A percentile compares a stretch with the other conserved stretches of the same genome.
These are phyloP conservation scores for Temnothorax ravouxi DNA, from an alignment of 2,888 invertebrate genomes.

Conservation along the genomic window DNA sequence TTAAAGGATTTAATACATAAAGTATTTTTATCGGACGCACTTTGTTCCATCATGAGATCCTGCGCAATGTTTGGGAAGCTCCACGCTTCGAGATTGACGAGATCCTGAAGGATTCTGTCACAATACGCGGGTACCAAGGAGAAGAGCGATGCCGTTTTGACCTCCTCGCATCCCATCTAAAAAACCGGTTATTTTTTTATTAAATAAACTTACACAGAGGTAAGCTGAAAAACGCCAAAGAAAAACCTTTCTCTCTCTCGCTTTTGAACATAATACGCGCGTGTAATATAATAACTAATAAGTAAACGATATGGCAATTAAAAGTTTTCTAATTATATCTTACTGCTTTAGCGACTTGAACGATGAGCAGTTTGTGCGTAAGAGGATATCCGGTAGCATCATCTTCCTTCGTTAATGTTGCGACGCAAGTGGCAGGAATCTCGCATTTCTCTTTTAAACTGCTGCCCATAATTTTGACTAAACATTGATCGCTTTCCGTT, in stretches of 20 bases:
- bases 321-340: neutral
- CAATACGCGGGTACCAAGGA: constrained; percentile 77
- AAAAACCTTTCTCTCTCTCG: neutral
- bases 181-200: neutral
- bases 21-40: constrained; percentile 67
- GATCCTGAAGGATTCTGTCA: constrained; percentile 80
- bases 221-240: neutral
- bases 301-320: neutral
- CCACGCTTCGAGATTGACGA: constrained; percentile 76
- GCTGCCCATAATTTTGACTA: constrained; percentile 68
- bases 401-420: constrained; percentile 76
- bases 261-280: neutral
- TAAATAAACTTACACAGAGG: neutral
- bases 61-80: constrained; percentile 77
- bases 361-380: constrained; percentile 84
- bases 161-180: constrained; percentile 73
- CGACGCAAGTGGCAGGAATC: constrained; percentile 72
- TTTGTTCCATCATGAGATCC: constrained; percentile 84
- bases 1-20: neutral
- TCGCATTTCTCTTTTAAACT: constrained; percentile 59
- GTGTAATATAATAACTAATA: neutral
- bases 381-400: constrained; percentile 83
- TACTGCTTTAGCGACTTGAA: constrained; percentile 80
- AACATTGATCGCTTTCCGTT: constrained; percentile 78
- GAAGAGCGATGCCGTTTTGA: constrained; percentile 38